Evolutionary conservation across 2,797 vertebrate genomes (phyloP), one percentile per base, ranked within the genome.

Genomic region (Tapera naevia): DNA sequence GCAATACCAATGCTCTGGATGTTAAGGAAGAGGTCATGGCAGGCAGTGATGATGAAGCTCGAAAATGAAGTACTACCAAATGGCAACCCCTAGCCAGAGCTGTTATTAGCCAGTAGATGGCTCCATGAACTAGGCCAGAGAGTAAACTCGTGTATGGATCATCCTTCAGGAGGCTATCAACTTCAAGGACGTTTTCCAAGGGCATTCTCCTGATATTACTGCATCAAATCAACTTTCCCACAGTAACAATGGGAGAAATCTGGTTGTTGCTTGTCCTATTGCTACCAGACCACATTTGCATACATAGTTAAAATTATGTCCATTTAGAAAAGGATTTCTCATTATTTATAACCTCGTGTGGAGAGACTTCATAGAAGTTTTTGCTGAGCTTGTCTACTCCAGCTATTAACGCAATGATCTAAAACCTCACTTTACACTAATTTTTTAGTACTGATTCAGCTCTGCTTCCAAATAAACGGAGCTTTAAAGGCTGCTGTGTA

Each of bases 81-180:
- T 1, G n/a, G 24, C 17, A 50, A 9, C 2, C 23, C 45, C 3
- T 3, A 8, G 48, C 27, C 8, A 10, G 14, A 16, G 51, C 0
- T 54, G 71, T 27, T 5, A 8, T 7, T 19, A 57, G 43, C 66
- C 79, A 23, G 84, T 3, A 92, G 43, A 67, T 32, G 81, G 69
- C 74, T 50, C 64, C 51, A 32, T 6, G 46, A 17, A 50, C 46
- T 6, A 30, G 8, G 48, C 1, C 19, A 27, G 58, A 45, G 28
- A 74, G 28, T 2, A 12, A 67, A 70, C 45, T 27, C 23, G 62
- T 1, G 4, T 7, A 9, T 0, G 30, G 30, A 32, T 19, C 27
- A 66, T 28, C 39, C 57, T 61, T 32, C 37, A 48, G 67, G 62
- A 82, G 32, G 23, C 69, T 12, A 17, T 18, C 30, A 12, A 50